phyloP scores from a whole-genome alignment of 23 tunicate species.

The Ascidia mentula region DNA sequence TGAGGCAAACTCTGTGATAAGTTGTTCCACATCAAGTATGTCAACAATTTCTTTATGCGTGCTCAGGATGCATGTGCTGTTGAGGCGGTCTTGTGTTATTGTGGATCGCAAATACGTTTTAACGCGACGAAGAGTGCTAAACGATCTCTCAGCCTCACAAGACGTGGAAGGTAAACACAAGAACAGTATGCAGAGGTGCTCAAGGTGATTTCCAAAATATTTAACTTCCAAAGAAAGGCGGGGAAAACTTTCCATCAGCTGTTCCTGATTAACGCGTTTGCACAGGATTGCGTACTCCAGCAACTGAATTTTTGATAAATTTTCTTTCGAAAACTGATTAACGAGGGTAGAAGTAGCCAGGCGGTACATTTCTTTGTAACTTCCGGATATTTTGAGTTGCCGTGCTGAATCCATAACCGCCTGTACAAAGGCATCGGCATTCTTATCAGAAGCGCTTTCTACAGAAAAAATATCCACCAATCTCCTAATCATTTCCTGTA shows the following conservation, averaged over 20 bases:
- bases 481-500: not conserved
- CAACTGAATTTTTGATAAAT: not conserved
- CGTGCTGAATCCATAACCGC: not conserved
- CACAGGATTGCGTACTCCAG: not conserved
- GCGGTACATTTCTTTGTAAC: not conserved
- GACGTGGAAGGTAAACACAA: conserved; percentile 13
- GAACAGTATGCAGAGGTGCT: not conserved
- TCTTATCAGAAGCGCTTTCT: not conserved
- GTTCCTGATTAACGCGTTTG: not conserved
- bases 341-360: not conserved
- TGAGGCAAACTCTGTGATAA: not conserved
- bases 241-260: not conserved
- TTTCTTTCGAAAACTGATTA: not conserved
- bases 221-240: not conserved
- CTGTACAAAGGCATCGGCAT: not conserved
- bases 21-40: not conserved
- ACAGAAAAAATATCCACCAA: not conserved
- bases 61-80: conserved; percentile 11
- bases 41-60: conserved; percentile 7
- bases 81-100: conserved; percentile 8
- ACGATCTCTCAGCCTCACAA: conserved; percentile 17
- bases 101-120: conserved; percentile 21
- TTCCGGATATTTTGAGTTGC: not conserved
- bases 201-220: not conserved
- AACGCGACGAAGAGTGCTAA: conserved; percentile 3